Conservation (phyloP, 2,888 invertebrate species). For the Alloplasta piceator region DNA sequence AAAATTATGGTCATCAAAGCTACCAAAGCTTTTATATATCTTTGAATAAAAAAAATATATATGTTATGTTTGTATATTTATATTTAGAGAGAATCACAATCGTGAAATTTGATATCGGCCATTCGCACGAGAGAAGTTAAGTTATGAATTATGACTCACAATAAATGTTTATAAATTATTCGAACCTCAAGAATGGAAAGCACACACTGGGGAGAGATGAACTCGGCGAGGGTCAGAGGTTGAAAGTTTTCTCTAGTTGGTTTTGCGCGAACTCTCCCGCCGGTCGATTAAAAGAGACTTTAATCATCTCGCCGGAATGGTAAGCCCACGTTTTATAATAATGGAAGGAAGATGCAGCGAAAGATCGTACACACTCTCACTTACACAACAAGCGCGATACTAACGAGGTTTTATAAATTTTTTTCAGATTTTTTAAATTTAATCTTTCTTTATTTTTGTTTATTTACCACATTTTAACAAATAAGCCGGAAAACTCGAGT, state of each 20-base stretch:
- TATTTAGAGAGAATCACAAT: conserved; percentile 29
- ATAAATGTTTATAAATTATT: conserved; percentile 65
- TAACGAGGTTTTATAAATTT: too few relatives aligned
- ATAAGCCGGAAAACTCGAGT: too few relatives aligned
- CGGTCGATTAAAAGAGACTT: conserved; percentile 71
- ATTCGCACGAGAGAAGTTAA: conserved; percentile 57
- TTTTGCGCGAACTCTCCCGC: conserved; percentile 64
- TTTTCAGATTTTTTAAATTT: not conserved
- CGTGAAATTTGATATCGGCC: conserved; percentile 60
- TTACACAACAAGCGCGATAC: too few relatives aligned
- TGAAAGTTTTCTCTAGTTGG: conserved; percentile 67
- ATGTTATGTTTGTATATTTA: not conserved
- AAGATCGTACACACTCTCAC: conserved; percentile 1
- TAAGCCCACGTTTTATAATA: conserved; percentile 51
- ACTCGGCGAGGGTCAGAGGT: conserved; percentile 67
- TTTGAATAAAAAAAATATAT: not conserved
- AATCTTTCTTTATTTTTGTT: conserved; percentile 4
- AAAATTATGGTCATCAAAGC: too few relatives aligned
- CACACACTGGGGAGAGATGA: conserved; percentile 58
- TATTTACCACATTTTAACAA: not conserved
- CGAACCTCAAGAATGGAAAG: conserved; percentile 54
- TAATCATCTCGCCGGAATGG: conserved; percentile 67
- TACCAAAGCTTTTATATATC: not conserved
- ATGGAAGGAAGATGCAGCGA: conserved; percentile 41
- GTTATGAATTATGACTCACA: conserved; percentile 64